These are phyloP conservation scores for Parotocinclus haroldoi DNA, from an alignment of 2,797 vertebrate species.

Conservation along the genomic window DNA sequence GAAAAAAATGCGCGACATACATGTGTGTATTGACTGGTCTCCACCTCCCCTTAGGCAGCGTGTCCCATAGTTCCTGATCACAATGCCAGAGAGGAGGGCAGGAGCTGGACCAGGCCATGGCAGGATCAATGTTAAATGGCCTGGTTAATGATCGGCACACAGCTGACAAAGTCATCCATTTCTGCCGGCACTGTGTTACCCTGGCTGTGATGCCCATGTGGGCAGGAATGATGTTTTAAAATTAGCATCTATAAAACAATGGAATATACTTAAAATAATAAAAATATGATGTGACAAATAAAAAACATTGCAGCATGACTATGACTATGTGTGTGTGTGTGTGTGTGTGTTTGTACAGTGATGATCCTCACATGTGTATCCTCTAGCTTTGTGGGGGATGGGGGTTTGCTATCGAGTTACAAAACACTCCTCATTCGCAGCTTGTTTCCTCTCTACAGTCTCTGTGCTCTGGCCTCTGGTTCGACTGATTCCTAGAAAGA, in stretches of 20 bases:
- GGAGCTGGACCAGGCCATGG: slow-evolving; percentile 57
- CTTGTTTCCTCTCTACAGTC: slow-evolving; percentile 5
- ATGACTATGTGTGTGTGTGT: neutral
- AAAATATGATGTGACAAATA: neutral
- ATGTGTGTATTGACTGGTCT: slow-evolving; percentile 24
- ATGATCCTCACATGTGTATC: no score
- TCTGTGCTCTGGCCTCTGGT: slow-evolving; percentile 1
- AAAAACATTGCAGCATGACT: neutral
- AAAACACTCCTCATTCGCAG: slow-evolving; percentile 25
- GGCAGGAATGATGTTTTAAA: neutral
- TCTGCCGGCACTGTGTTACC: slow-evolving; percentile 58
- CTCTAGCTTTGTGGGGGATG: no score
- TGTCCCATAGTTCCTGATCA: slow-evolving; percentile 7
- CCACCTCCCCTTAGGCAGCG: slow-evolving; percentile 10
- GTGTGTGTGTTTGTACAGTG: neutral
- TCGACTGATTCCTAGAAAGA: slow-evolving; percentile 37
- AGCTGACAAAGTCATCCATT: slow-evolving; percentile 72
- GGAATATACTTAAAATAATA: neutral
- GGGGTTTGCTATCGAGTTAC: slow-evolving; percentile 10
- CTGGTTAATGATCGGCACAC: slow-evolving; percentile 66
- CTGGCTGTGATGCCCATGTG: slow-evolving; percentile 30
- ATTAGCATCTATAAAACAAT: slow-evolving; percentile 17
- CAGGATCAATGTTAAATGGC: slow-evolving; percentile 71
- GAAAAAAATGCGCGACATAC: neutral
- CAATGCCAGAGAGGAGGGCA: slow-evolving; percentile 44